Base-by-base conservation (phyloP, 2,888 invertebrate species). In the Stenotaenia linearis region DNA sequence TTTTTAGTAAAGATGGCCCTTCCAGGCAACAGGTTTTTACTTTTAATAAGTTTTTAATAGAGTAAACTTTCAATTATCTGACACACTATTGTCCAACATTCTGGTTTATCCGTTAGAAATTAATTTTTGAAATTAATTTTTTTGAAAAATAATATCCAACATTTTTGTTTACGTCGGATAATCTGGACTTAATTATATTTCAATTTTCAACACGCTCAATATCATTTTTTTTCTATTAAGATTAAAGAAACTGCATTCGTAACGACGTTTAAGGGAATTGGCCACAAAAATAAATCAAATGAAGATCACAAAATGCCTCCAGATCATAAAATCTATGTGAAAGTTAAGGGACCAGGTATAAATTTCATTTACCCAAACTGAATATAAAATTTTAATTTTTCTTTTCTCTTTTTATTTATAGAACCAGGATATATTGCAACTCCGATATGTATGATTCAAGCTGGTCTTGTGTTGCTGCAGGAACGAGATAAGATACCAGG, bases 391-490 rank as follows among this genome's bases (percentile, higher is more conserved):
- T 69, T 78, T 7, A n/a, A 61, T 69, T 9, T 75, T 18, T 23
- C 15, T 77, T 76, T 28, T 23, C 75, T 40, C 69, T 56, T 79
- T 6, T 69, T 69, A 76, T 18, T 79, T 76, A 69, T 82, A 79
- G 92, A 95, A 87, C 92, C 93, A 1, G 96, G 93, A 18, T 97
- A 97, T 88, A 92, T 93, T 1, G 90, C 92, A 9, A 96, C 96
- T 0, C 92, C 92, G 80, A 90, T 90, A 5, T 90, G 91, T 69
- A 85, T 95, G 81, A 88, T 96, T 5, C 88, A 91, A 81, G 88
- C 92, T 75, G 97, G 93, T 0, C 84, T 93, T 80, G 92, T 91
- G 0, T 86, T 97, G 77, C 87, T 97, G 12, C 90, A 89, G 23
- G 95, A 97, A 85, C 87, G 87, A 40, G 89, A 91, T 79, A 92